Evolutionary conservation across 2,797 vertebrate species (phyloP).

Genomic region (Tapera naevia): DNA sequence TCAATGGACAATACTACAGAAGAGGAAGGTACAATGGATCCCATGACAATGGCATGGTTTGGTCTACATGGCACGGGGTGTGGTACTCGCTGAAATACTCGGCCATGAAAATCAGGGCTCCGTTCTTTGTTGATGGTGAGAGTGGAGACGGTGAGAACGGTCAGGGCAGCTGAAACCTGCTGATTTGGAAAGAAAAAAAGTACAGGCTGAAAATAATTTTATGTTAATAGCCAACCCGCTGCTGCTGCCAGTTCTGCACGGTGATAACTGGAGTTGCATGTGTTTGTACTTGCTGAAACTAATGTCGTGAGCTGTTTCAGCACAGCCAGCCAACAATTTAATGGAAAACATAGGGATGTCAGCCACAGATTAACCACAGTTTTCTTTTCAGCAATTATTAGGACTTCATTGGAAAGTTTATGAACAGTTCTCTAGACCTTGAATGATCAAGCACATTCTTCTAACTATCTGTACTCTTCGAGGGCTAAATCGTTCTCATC

Average conservation of each 20-base stretch:
- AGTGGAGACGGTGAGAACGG: constrained; percentile 81
- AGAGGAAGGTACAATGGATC: constrained; percentile 80
- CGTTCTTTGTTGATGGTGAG: constrained; percentile 78
- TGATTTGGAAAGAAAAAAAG: neutral
- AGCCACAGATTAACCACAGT: neutral
- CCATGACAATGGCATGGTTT: constrained; percentile 85
- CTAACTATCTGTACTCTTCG: neutral
- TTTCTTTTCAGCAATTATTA: neutral
- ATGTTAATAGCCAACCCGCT: neutral
- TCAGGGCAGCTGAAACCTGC: constrained; percentile 15
- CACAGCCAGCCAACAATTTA: neutral
- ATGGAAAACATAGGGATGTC: neutral
- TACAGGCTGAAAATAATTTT: neutral
- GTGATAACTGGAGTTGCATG: neutral
- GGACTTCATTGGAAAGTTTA: neutral
- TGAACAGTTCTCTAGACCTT: neutral
- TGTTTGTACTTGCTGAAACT: neutral
- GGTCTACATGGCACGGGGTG: constrained; percentile 86
- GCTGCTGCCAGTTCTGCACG: neutral
- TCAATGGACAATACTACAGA: constrained; percentile 87
- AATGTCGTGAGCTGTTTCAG: neutral
- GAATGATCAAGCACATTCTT: neutral
- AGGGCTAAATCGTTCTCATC: neutral
- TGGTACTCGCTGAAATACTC: constrained; percentile 91
- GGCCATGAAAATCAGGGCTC: constrained; percentile 87